Base-by-base conservation (phyloP, 2,797 vertebrate species). In the Remorina albescens region DNA sequence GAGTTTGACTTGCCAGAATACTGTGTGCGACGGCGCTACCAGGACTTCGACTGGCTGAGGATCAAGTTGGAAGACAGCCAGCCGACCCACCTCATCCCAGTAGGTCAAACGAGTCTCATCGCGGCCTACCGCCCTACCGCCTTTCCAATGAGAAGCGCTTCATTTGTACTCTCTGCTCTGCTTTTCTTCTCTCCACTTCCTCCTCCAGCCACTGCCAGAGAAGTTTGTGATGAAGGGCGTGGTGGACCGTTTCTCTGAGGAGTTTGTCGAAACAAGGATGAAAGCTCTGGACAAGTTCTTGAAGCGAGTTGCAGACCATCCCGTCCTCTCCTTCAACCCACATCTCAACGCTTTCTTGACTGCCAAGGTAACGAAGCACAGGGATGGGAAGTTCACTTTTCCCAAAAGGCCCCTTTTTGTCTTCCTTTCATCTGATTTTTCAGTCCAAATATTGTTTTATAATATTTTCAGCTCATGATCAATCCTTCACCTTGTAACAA, bases 161-260 rank as follows among this genome's bases (percentile, higher is more conserved):
- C 5, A 50, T 67, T 65, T n/a, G 50, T 6, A 0, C 8, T 19
- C 34, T 39, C 25, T 50, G 12, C 58, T 70, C n/a, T 55, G 2
- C 55, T 39, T 18, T 10, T 42, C 21, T 30, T 39, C 23, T 13
- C 11, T 46, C 21, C 37, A 37, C 26, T 34, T 16, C 16, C 30
- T 1, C 46, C 47, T 64, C 66, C 76, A 99, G 98, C 98, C 98
- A 0, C 82, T 99, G 80, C 98, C 98, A 30, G 98, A 99, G 90
- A 99, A 99, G 91, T 99, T 99, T 67, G 96, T 99, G 74, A 97
- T 99, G 93, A 98, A 95, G 90, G 98, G 98, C n/a, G 97, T 99
- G 88, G 96, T 99, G 39, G 98, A 99, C 61, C 95, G 98, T 49
- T 99, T 99, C 74, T 98, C 96, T 1, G 97, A 99, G 71, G 97